Evolutionary conservation across 2,797 vertebrate genomes (phyloP), one percentile per base, ranked within the genome.

Genomic region (Malacoctenus gilli): DNA sequence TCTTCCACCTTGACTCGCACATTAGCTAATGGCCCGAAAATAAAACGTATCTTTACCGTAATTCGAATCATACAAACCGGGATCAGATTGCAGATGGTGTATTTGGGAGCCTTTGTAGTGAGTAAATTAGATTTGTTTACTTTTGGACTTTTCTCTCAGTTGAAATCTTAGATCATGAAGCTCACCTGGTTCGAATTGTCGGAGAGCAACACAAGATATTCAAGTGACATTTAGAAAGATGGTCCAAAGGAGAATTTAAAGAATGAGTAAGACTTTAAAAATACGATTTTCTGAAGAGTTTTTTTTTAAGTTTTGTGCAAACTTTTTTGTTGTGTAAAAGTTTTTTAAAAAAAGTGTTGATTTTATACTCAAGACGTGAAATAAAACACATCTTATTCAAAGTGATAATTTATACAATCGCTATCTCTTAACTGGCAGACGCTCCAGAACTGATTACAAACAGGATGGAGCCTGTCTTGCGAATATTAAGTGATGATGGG

Each of bases 171-270:
- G 68, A 75, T 35, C 57, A 48, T 36, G 60, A 20, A 40, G 55
- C 60, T 78, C 75, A 87, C 79, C 75, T 84, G 85, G 82, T 89
- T 90, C 46, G 77, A 59, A 90, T 89, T 75, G 44, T 72, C 59
- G 36, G 53, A 62, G 63, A 75, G 72, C 38, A 75, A 74, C 22
- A 55, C 28, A 50, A 63, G 61, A 73, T 52, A 21, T 79, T 79
- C 77, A 72, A 35, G 51, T 49, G 64, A 84, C 47, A 54, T 74
- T 48, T 41, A 54, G 59, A 50, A 69, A 41, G 16, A 60, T 6
- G 21, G 37, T 23, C 13, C 65, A 57, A 51, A 35, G 12, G 42
- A 20, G 15, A 46, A 54, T 59, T 47, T 67, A 2, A 62, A 70
- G 70, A 22, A 57, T 35, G 46, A 25, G 37, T 35, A 49, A 25